Evolutionary conservation across 2,888 invertebrate genomes (phyloP).

Genomic region (Netelia melanura): DNA sequence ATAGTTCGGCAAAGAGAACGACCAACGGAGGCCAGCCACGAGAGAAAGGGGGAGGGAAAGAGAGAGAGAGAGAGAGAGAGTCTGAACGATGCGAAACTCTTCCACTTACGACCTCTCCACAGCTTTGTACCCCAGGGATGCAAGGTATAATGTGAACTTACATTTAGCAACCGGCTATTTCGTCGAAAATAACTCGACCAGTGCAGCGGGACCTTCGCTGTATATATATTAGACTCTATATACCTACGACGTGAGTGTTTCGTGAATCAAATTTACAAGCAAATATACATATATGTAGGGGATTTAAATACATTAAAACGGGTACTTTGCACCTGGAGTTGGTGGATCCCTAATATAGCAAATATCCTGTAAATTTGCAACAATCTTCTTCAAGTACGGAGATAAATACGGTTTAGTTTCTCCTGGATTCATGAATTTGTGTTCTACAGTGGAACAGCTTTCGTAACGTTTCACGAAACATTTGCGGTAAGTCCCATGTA

Average conservation of each 20-base stretch:
- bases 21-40: constrained; percentile 8
- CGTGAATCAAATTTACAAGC: not conserved
- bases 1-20: not conserved
- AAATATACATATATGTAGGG: not conserved
- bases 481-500: no score
- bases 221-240: constrained; percentile 22
- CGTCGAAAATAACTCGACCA: constrained; percentile 45
- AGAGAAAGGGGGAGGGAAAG: constrained; percentile 4
- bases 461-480: no score
- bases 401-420: no score
- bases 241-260: not conserved
- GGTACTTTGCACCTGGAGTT: not conserved
- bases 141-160: constrained; percentile 51
- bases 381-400: no score
- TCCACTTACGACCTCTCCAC: constrained; percentile 16
- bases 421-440: no score
- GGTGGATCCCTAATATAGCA: no score
- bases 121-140: constrained; percentile 24
- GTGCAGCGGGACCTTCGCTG: constrained; percentile 14
- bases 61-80: constrained; percentile 5
- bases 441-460: no score
- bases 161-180: constrained; percentile 40
- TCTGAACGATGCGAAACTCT: constrained; percentile 38
- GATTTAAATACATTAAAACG: not conserved
- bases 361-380: no score